Evolutionary conservation across 2,113 vertebrate species (phyloP).

Genomic region (Esox niger): DNA sequence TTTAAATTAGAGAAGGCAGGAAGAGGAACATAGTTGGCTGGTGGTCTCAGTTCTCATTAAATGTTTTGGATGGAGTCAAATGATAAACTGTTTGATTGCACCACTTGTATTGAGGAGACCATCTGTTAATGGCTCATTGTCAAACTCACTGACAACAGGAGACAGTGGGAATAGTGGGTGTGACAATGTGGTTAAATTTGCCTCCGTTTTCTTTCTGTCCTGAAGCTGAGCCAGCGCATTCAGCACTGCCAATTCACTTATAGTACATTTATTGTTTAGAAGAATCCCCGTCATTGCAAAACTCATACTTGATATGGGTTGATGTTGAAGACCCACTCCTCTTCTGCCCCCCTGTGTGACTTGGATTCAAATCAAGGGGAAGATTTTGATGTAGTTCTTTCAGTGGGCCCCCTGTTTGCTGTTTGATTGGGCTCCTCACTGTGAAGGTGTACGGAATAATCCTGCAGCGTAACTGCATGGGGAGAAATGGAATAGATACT

Average conservation of each 20-base stretch:
- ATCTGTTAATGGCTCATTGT: constrained; percentile 25
- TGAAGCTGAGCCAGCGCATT: constrained; percentile 13
- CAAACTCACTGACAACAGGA: constrained; percentile 5
- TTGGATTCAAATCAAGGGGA: not conserved
- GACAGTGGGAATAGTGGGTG: constrained; percentile 5
- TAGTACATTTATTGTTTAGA: not conserved
- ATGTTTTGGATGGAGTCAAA: constrained; percentile 26
- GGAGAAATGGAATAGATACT: not conserved
- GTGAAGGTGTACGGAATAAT: not conserved
- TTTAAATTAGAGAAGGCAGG: constrained; percentile 9
- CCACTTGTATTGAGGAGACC: not conserved
- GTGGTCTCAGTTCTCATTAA: constrained; percentile 23
- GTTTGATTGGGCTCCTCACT: not conserved
- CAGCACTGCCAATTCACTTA: constrained; percentile 2
- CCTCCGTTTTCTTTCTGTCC: constrained; percentile 5
- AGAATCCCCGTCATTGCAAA: not conserved
- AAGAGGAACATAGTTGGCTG: constrained; percentile 12
- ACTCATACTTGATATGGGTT: not conserved
- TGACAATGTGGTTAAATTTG: constrained; percentile 14
- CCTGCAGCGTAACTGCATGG: not conserved
- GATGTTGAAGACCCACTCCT: not conserved
- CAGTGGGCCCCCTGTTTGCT: not conserved
- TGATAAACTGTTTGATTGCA: constrained; percentile 4
- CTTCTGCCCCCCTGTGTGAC: not conserved
- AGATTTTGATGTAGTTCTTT: not conserved